Conservation (phyloP, 1,140 invertebrate genomes). For the Copidosoma floridanum region DNA sequence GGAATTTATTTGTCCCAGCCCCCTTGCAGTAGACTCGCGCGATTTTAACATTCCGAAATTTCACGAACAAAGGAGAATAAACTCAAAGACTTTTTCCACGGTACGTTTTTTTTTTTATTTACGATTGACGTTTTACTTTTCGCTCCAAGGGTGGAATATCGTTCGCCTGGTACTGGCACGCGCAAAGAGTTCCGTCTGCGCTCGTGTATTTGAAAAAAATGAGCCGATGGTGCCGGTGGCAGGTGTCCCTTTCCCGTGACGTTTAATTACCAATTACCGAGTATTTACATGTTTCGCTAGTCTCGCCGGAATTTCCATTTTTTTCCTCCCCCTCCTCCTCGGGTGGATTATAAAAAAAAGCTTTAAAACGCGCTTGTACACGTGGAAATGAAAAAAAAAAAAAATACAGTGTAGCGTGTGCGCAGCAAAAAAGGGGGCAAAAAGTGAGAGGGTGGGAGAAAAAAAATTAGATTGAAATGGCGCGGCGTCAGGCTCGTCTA, state of each 20-base stretch:
- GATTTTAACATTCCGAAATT: too few species aligned
- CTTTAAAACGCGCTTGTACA: neutral
- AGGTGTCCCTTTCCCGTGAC: constrained; percentile 7
- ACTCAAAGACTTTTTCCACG: too few species aligned
- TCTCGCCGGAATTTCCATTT: neutral
- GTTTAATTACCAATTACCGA: constrained; percentile 24
- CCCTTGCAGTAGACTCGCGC: too few species aligned
- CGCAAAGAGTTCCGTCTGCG: neutral
- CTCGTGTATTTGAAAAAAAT: constrained; percentile 5
- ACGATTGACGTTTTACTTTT: too few species aligned
- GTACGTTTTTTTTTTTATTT: neutral
- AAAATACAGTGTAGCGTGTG: neutral
- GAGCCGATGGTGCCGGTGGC: too few species aligned
- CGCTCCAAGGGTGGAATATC: neutral
- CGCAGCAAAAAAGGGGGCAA: neutral
- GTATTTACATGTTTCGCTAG: constrained; percentile 9
- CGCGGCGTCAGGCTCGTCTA: too few species aligned
- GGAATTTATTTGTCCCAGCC: too few species aligned
- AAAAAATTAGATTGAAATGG: too few species aligned
- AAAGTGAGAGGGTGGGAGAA: neutral
- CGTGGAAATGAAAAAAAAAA: too few species aligned
- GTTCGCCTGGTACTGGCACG: neutral
- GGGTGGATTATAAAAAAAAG: too few species aligned
- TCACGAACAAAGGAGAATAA: too few species aligned
- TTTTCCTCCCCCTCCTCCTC: neutral